Evolutionary conservation across 2,888 invertebrate species (phyloP), one percentile per base, ranked within the genome.

Genomic region (Geotrupes spiniger): DNA sequence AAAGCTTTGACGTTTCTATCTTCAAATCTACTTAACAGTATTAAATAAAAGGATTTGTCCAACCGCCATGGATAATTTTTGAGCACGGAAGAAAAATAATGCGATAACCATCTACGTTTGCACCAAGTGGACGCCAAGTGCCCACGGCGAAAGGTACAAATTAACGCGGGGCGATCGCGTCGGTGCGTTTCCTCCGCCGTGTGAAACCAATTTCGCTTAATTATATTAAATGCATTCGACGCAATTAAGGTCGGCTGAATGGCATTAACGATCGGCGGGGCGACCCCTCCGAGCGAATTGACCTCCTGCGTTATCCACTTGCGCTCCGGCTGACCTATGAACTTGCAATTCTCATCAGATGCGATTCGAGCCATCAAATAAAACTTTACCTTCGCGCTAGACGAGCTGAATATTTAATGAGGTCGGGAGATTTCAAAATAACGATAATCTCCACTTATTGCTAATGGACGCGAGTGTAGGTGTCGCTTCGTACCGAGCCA

Each of bases 331-430:
- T 46, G 49, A 52, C 52, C 52, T 52, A 37, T 40, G 52, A 46
- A 39, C 42, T 37, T 44, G 33, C 47, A 47, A 41, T 49, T 46
- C 49, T 53, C 53, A 50, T 53, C 53, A 48, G 42, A 42, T 53
- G 53, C 49, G 44, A 53, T 53, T 51, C 50, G 38, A 50, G 51
- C 53, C 47, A 53, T 53, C 53, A 53, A 53, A 53, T 53, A 42
- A 58, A 58, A 58, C 53, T 58, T 56, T 55, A 54, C 56, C 57
- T 58, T 53, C 52, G 51, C 53, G 48, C 36, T 45, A 46, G 51
- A 52, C 52, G 49, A 42, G 44, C 53, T 58, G 55, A 58, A 58
- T 58, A 57, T 58, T 57, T 56, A 58, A 42, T 48, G 52, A 52
- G 45, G 42, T 42, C 38, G 14, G 17, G 37, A 45, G 37, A 37